Evolutionary conservation across 1,140 invertebrate genomes (phyloP), one percentile per base, ranked within the genome.

Genomic region (Saxidomus purpurata): DNA sequence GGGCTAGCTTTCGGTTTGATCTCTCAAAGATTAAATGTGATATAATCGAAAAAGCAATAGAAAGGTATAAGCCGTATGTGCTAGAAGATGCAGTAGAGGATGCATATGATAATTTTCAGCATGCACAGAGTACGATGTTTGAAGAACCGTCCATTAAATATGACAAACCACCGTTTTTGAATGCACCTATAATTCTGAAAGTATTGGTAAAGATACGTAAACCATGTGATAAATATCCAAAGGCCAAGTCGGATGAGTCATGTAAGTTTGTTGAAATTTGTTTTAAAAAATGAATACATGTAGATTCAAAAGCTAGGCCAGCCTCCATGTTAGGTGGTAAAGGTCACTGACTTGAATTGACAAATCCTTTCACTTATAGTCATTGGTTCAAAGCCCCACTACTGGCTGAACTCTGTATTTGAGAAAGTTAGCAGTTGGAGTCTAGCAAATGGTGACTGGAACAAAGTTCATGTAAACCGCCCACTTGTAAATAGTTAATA

Each of bases 1-100:
- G 82, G n/a, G 87, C 92, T 34, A 92, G 89, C 40, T 94, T 94
- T 82, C 63, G 83, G 15, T 94, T 95, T 87, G 82, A 91, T 40
- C 89, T 93, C 61, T 15, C 90, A 95, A 96, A 91, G 94, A 89
- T 94, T 87, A 80, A 91, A 89, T 97, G 97, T 94, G 96, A 96
- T 89, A 96, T 97, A 61, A 92, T 97, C 22, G 95, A 96, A 31
- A 94, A 96, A 59, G 97, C 97, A 0, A 91, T 97, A 17, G 93
- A 96, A 61, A 94, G 97, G 71, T 97, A 97, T 90, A 94, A 93
- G 61, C 90, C 92, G 40, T 92, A 96, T 8, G 96, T 97, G 19
- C 93, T 96, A 1, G 80, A 94, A 52, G 92, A 94, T 77, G 85
- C 93, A 15, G 90, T 95, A 28, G 86, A 92, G 69, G 94, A 94